Evolutionary conservation across 2,888 invertebrate species (phyloP).

Genomic region (Drosophila meridiana): DNA sequence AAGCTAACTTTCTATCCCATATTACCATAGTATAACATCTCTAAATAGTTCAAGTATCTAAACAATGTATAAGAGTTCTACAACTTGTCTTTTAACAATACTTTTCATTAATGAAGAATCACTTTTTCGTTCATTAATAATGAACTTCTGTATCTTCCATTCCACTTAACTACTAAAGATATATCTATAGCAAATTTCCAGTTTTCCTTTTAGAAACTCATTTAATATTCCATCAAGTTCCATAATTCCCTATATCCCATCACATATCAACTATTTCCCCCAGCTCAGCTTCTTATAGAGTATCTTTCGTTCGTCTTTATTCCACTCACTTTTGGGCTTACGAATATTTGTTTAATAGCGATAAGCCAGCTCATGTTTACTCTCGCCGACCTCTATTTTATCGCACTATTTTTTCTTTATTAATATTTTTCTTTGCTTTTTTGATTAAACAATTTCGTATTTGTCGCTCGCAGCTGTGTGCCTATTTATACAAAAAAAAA

Average conservation of each 20-base stretch:
- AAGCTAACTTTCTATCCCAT: no score
- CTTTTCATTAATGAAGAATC: background rate
- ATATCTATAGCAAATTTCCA: background rate
- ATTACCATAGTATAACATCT: background rate
- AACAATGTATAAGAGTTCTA: background rate
- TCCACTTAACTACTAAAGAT: background rate
- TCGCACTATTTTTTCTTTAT: constrained; percentile 29
- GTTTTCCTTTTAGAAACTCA: background rate
- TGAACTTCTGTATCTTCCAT: background rate
- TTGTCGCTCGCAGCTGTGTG: constrained; percentile 48
- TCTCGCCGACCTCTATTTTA: constrained; percentile 48
- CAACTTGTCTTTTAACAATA: background rate
- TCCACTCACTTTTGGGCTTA: constrained; percentile 26
- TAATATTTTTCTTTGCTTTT: constrained; percentile 8
- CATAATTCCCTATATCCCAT: no score
- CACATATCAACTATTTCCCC: no score
- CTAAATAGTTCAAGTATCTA: background rate
- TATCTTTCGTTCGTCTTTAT: constrained; percentile 3
- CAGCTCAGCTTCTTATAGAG: constrained; percentile 5
- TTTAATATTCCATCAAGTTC: background rate
- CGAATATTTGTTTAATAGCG: constrained; percentile 30
- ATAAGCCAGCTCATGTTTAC: constrained; percentile 38
- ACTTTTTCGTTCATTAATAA: background rate
- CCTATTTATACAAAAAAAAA: constrained; percentile 37
- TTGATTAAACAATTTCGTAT: constrained; percentile 49